These are phyloP conservation scores for Styela plicata DNA, from an alignment of 23 tunicate genomes.

Conservation along the genomic window DNA sequence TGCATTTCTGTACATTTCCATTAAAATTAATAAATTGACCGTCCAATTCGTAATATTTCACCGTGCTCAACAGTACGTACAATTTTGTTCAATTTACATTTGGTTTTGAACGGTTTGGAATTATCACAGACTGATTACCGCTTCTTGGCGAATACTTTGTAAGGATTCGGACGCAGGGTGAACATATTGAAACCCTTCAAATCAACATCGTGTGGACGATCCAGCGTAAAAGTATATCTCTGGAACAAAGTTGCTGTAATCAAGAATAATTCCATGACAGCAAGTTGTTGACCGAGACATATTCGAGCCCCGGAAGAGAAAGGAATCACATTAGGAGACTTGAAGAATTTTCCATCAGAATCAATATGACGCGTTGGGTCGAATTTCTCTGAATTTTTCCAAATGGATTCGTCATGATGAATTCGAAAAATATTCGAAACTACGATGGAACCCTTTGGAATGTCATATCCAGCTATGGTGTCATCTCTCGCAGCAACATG, in stretches of 20 bases:
- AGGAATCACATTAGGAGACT: slow-evolving; percentile 34
- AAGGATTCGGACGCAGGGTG: slow-evolving; percentile 22
- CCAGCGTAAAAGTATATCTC: slow-evolving; percentile 33
- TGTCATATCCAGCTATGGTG: slow-evolving; percentile 35
- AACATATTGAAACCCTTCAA: slow-evolving; percentile 37
- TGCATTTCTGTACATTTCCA: too few relatives aligned
- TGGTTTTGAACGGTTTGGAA: too few relatives aligned
- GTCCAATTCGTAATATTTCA: too few relatives aligned
- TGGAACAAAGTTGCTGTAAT: slow-evolving; percentile 34
- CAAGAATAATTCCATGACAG: slow-evolving; percentile 60
- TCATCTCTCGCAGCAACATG: slow-evolving; percentile 41
- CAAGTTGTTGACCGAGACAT: slow-evolving; percentile 58
- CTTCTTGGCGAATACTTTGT: slow-evolving; percentile 22
- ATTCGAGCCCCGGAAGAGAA: slow-evolving; percentile 51
- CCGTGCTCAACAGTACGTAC: too few relatives aligned
- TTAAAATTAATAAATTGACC: too few relatives aligned
- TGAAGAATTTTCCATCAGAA: slow-evolving; percentile 47
- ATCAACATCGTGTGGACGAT: slow-evolving; percentile 33
- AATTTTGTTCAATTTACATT: too few relatives aligned
- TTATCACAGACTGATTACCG: too few relatives aligned
- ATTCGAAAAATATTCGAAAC: slow-evolving; percentile 46
- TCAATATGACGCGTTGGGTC: slow-evolving; percentile 52
- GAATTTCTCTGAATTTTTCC: slow-evolving; percentile 58
- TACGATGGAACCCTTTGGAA: slow-evolving; percentile 46
- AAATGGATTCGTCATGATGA: slow-evolving; percentile 45